These are phyloP conservation scores for Trachymyrmex septentrionalis DNA, from an alignment of 1,140 invertebrate species.

Conservation along the genomic window DNA sequence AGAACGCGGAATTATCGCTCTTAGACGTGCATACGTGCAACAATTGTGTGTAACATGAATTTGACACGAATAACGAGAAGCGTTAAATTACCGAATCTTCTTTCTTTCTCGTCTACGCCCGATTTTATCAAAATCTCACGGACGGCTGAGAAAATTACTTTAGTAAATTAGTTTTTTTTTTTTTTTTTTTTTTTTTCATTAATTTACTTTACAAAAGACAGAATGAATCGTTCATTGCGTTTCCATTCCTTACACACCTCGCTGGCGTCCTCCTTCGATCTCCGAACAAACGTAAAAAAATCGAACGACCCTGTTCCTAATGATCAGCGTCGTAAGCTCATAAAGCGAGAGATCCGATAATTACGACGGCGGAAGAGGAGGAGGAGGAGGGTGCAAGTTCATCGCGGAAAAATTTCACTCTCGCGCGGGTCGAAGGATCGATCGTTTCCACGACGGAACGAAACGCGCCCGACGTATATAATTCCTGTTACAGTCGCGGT, in stretches of 20 bases:
- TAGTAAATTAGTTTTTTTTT: background rate
- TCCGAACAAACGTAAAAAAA: background rate
- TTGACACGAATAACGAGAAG: background rate
- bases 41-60: background rate
- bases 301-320: background rate
- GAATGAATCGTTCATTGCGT: background rate
- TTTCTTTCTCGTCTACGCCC: background rate
- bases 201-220: background rate
- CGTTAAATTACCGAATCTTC: background rate
- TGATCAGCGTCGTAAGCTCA: background rate
- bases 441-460: background rate
- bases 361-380: too few relatives aligned
- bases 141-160: background rate
- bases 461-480: background rate
- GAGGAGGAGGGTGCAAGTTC: background rate
- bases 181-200: background rate
- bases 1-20: background rate
- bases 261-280: background rate
- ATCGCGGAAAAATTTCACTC: conserved; percentile 22
- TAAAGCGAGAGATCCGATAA: background rate
- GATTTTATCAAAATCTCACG: background rate
- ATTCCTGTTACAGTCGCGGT: background rate
- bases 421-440: background rate
- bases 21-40: too few relatives aligned
- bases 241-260: background rate